Base-by-base conservation (phyloP, 2,888 invertebrate genomes). In the Aphidoletes aphidimyza region DNA sequence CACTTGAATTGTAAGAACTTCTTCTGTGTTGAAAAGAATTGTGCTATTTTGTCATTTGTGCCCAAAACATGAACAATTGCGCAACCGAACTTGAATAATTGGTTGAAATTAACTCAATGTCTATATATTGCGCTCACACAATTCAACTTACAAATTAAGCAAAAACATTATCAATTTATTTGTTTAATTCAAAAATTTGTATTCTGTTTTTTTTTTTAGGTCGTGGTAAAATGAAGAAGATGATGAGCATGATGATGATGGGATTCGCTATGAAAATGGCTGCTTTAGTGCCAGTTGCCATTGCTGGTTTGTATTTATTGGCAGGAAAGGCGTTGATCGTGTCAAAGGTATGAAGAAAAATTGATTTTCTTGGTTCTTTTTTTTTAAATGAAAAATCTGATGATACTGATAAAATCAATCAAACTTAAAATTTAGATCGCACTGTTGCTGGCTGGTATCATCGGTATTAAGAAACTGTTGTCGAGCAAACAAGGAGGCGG, bases 211-310 rank as follows among this genome's bases (percentile, higher is more conserved):
- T 34, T 8, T n/a, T 49, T 84, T 34, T 92, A 94, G 94, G 95
- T 87, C 93, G 95, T 86, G 95, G 95, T 1, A 95, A 95, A 90
- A 95, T 95, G 95, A 96, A 96, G 92, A 95, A 95, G 88, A 96
- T 96, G 95, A 95, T 96, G 95, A 93, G 94, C 47, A 95, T 95
- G 93, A 95, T 96, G 95, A 95, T 95, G 94, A 95, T 95, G 95
- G 95, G 95, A 8, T 93, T 94, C 86, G 94, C 94, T 5, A 95
- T 95, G 92, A 96, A 96, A 90, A 93, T 96, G 93, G 94, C 94
- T 30, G 95, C 95, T 1, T 91, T 96, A 92, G 92, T 96, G 37
- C 96, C 96, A 0, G 88, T 96, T 2, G 95, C 94, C 9, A 94
- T 96, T 87, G 95, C 95, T 54, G 94, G 94, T 17, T 91, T 96